Conservation (phyloP, 2,113 vertebrate genomes). For the Chaetorhynchus papuensis region DNA sequence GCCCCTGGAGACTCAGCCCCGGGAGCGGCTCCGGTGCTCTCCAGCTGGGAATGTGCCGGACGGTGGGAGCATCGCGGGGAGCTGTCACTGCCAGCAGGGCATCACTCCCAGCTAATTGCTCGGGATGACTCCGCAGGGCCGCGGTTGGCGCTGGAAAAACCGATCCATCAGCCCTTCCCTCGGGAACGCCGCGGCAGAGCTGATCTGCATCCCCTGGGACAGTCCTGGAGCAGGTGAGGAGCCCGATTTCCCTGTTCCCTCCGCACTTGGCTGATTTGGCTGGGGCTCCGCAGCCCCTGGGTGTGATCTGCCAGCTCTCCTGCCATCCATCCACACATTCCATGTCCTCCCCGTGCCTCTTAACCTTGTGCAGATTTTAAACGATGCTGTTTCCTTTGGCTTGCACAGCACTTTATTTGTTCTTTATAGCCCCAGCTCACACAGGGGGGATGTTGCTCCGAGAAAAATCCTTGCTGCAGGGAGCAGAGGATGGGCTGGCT, state of each 20-base stretch:
- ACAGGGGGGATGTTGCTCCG: background rate
- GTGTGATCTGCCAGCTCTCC: background rate
- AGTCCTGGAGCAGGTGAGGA: background rate
- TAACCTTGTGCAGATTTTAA: constrained; percentile 33
- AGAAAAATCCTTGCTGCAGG: background rate
- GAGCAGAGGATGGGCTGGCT: background rate
- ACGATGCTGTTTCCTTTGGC: background rate
- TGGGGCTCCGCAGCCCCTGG: background rate
- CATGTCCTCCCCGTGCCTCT: background rate
- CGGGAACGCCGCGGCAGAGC: accelerated
- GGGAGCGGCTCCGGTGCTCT: background rate
- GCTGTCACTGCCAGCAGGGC: background rate
- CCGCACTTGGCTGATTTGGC: background rate
- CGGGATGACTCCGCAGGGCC: background rate
- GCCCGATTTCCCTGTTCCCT: background rate
- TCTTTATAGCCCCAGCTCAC: background rate
- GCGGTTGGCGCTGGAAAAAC: background rate
- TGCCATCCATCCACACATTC: background rate
- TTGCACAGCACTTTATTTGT: constrained; percentile 31
- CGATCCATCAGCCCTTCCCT: background rate
- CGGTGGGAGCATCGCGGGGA: background rate
- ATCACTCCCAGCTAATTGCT: background rate
- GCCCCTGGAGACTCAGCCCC: background rate
- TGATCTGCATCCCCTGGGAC: background rate
- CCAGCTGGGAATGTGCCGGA: background rate